Evolutionary conservation across 2,113 vertebrate species (phyloP).

Genomic region (Rissa tridactyla): DNA sequence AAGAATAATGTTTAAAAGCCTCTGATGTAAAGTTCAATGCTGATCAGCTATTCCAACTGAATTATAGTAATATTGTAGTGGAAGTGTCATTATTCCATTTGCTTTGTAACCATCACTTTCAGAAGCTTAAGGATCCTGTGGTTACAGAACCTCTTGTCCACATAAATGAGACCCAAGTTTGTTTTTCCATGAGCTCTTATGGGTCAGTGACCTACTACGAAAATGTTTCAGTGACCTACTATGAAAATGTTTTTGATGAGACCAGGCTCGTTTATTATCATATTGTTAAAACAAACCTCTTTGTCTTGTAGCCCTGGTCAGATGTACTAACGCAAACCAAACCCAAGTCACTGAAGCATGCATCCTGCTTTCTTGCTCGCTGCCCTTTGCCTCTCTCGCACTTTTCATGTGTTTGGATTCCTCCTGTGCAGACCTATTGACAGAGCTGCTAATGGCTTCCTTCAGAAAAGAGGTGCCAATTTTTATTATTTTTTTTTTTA

Average conservation of each 20-base stretch:
- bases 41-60: not conserved
- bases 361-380: conserved; percentile 1
- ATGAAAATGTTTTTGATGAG: conserved; percentile 63
- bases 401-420: conserved; percentile 49
- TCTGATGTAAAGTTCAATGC: not conserved
- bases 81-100: not conserved
- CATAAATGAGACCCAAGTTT: conserved; percentile 51
- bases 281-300: conserved; percentile 62
- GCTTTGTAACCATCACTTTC: not conserved
- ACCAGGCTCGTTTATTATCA: conserved; percentile 56
- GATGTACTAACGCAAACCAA: conserved; percentile 53
- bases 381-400: conserved; percentile 27
- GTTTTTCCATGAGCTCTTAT: conserved; percentile 53
- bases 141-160: conserved; percentile 42
- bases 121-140: conserved; percentile 23
- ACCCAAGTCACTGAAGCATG: conserved; percentile 37
- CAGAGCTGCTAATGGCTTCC: conserved; percentile 69
- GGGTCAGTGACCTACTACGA: conserved; percentile 61
- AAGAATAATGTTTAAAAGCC: not conserved
- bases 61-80: not conserved
- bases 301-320: conserved; percentile 41
- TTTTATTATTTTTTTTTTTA: not conserved
- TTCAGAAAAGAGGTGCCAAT: conserved; percentile 18
- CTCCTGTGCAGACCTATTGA: conserved; percentile 60
- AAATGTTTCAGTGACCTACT: conserved; percentile 64